Conservation (phyloP, 2,113 vertebrate genomes). For the Oryzias curvinotus region DNA sequence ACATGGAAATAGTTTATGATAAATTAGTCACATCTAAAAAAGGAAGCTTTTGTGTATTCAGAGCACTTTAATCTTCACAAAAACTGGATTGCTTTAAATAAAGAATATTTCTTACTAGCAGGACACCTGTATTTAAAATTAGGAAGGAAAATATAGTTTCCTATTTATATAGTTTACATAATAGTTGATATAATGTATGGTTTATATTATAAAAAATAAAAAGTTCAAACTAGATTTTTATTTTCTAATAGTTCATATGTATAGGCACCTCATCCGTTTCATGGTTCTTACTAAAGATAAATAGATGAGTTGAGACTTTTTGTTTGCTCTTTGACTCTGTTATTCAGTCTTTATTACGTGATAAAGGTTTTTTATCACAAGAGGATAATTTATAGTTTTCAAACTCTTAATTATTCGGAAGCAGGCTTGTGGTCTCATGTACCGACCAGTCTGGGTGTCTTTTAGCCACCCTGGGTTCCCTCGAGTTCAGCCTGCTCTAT, state of each 20-base stretch:
- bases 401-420: conserved; percentile 20
- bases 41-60: too few relatives aligned
- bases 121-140: neutral
- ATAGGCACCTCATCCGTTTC: conserved; percentile 35
- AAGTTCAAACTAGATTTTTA: too few relatives aligned
- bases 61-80: too few relatives aligned
- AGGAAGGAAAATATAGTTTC: neutral
- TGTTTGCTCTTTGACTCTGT: neutral
- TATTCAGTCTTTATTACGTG: conserved; percentile 16
- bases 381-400: neutral
- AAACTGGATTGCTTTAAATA: neutral
- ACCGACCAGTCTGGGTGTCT: conserved; percentile 44
- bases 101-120: neutral
- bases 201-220: too few relatives aligned
- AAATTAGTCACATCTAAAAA: too few relatives aligned
- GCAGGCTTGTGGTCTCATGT: conserved; percentile 16
- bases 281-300: conserved; percentile 12
- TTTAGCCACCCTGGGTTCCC: conserved; percentile 89
- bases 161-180: neutral
- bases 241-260: too few relatives aligned
- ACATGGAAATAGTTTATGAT: too few relatives aligned
- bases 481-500: conserved; percentile 92
- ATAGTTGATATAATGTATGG: too few relatives aligned
- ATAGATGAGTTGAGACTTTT: conserved; percentile 4
- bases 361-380: conserved; percentile 27